Conservation (phyloP, 2,797 vertebrate genomes). For the Chlorospingus flavigularis region DNA sequence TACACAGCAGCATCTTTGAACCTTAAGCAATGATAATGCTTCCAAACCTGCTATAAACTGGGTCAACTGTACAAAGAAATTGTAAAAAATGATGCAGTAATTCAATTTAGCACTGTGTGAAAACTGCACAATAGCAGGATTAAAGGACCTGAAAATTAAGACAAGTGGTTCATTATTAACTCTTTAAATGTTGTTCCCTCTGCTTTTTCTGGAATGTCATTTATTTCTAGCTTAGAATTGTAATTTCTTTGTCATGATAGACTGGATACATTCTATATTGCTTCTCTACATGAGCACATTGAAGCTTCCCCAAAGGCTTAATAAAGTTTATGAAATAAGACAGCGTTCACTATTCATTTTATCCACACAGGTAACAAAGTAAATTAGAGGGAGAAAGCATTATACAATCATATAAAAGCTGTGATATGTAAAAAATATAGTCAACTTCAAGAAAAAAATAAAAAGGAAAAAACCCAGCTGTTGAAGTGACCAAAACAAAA, state of each 20-base stretch:
- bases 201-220: conserved; percentile 9
- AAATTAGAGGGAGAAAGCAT: background rate
- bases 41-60: conserved; percentile 63
- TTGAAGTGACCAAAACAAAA: background rate
- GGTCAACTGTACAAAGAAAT: conserved; percentile 35
- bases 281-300: conserved; percentile 32
- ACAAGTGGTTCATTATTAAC: conserved; percentile 66
- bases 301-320: conserved; percentile 64
- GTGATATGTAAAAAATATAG: background rate
- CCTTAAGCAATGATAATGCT: conserved; percentile 54
- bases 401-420: background rate
- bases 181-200: conserved; percentile 42
- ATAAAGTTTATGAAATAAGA: conserved; percentile 35
- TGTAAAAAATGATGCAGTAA: conserved; percentile 64
- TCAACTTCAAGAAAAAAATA: background rate
- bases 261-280: background rate
- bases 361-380: conserved; percentile 7
- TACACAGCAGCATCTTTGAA: conserved; percentile 43
- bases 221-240: background rate
- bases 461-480: rapidly evolving
- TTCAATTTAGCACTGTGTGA: conserved; percentile 62
- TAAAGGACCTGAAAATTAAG: conserved; percentile 63
- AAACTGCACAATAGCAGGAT: conserved; percentile 56
- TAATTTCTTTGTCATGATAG: conserved; percentile 24
- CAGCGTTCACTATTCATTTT: conserved; percentile 70